A percentile compares a stretch with the other conserved stretches of the same genome.
These are phyloP conservation scores for Acipenser transmontanus DNA, from an alignment of 2,797 vertebrate species.

Conservation along the genomic window DNA sequence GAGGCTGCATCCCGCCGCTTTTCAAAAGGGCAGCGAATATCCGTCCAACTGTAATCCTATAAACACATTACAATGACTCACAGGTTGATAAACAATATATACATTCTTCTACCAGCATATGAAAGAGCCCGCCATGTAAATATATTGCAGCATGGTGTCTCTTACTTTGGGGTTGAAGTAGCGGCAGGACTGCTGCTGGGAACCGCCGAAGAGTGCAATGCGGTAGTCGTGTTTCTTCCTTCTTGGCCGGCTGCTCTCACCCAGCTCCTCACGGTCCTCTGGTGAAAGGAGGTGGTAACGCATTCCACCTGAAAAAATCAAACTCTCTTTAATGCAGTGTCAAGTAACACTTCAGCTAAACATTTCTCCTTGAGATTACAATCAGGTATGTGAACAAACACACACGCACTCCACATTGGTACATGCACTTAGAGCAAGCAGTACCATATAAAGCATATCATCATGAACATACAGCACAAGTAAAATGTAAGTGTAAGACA, in stretches of 20 bases:
- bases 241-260: constrained; percentile 83
- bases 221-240: constrained; percentile 95
- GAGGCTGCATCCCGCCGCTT: constrained; percentile 97
- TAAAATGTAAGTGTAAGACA: too few relatives aligned
- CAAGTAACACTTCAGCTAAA: too few relatives aligned
- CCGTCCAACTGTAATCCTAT: constrained; percentile 93
- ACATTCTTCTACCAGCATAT: background rate
- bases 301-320: constrained; percentile 76
- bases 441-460: too few relatives aligned
- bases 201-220: constrained; percentile 91
- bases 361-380: too few relatives aligned
- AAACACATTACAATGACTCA: constrained; percentile 26
- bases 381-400: too few relatives aligned
- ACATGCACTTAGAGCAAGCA: too few relatives aligned
- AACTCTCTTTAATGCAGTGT: too few relatives aligned
- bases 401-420: too few relatives aligned
- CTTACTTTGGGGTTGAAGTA: constrained; percentile 96
- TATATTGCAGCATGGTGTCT: background rate
- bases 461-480: too few relatives aligned
- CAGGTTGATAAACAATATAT: background rate
- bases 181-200: constrained; percentile 92
- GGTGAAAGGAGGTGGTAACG: constrained; percentile 90
- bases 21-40: constrained; percentile 95
- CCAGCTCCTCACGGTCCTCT: constrained; percentile 89
- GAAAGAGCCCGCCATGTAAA: too few relatives aligned